phyloP scores from a whole-genome alignment of 2,888 invertebrate genomes.

The Rhagium mordax region DNA sequence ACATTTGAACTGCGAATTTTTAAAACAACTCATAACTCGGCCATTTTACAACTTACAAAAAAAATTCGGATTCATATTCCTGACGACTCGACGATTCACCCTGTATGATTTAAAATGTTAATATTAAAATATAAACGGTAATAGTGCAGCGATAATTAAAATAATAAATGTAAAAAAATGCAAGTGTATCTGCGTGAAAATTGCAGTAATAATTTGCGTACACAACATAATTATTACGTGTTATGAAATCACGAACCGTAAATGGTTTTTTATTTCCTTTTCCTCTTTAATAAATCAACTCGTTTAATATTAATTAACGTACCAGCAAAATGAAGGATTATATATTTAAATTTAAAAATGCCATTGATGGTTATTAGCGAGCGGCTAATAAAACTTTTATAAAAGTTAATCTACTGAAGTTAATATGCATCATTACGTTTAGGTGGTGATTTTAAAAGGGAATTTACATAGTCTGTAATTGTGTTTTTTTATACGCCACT shows the following conservation, averaged over 20 bases:
- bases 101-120: no score
- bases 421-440: neutral
- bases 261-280: constrained; percentile 26
- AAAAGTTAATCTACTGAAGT: neutral
- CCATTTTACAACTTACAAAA: no score
- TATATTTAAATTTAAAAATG: neutral
- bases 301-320: constrained; percentile 28
- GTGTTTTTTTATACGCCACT: no score
- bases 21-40: no score
- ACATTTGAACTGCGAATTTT: no score
- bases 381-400: neutral
- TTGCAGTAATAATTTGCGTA: constrained; percentile 28
- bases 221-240: constrained; percentile 30
- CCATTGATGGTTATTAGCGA: neutral
- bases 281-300: constrained; percentile 21
- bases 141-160: no score
- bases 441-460: constrained; percentile 10
- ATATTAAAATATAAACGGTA: no score
- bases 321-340: neutral
- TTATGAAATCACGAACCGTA: constrained; percentile 27
- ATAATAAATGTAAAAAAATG: no score
- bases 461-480: no score
- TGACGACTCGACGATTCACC: no score
- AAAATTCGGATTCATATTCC: no score
- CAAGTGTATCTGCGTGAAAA: neutral